Evolutionary conservation across 2,888 invertebrate species (phyloP).

Genomic region (Tromatobia lineatoria): DNA sequence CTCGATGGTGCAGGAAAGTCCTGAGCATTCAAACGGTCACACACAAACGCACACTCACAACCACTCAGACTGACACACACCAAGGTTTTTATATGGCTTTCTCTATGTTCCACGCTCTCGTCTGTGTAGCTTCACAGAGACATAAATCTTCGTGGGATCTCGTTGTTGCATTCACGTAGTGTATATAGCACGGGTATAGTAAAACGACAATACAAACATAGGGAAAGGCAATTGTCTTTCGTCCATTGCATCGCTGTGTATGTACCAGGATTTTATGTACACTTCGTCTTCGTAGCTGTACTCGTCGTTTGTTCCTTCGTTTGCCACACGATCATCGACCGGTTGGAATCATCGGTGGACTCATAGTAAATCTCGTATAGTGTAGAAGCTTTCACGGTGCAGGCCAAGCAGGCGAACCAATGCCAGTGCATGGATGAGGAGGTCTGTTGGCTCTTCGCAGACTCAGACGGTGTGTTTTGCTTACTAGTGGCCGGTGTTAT

Average conservation of each 20-base stretch:
- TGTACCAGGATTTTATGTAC: slow-evolving; percentile 63
- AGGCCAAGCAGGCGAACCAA: neutral
- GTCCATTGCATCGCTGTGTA: slow-evolving; percentile 36
- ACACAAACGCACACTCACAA: neutral
- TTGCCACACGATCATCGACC: slow-evolving; percentile 66
- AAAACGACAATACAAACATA: slow-evolving; percentile 50
- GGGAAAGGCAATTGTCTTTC: slow-evolving; percentile 60
- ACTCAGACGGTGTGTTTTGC: slow-evolving; percentile 76
- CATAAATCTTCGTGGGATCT: slow-evolving; percentile 68
- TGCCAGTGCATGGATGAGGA: neutral
- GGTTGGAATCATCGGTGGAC: slow-evolving; percentile 47
- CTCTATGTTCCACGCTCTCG: slow-evolving; percentile 54
- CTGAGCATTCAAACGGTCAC: slow-evolving; percentile 50
- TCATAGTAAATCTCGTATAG: slow-evolving; percentile 60
- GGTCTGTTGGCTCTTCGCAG: neutral
- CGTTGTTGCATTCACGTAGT: slow-evolving; percentile 62
- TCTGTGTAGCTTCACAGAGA: slow-evolving; percentile 61
- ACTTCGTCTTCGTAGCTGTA: slow-evolving; percentile 67
- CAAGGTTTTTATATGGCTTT: slow-evolving; percentile 58
- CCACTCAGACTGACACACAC: no score
- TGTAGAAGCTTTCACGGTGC: slow-evolving; percentile 13
- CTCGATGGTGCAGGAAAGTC: slow-evolving; percentile 42
- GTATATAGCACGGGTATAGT: slow-evolving; percentile 36
- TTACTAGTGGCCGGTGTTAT: slow-evolving; percentile 76
- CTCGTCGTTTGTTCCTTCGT: slow-evolving; percentile 65